These are phyloP conservation scores for Aethes cnicana DNA, from an alignment of 2,888 invertebrate species.

Conservation along the genomic window DNA sequence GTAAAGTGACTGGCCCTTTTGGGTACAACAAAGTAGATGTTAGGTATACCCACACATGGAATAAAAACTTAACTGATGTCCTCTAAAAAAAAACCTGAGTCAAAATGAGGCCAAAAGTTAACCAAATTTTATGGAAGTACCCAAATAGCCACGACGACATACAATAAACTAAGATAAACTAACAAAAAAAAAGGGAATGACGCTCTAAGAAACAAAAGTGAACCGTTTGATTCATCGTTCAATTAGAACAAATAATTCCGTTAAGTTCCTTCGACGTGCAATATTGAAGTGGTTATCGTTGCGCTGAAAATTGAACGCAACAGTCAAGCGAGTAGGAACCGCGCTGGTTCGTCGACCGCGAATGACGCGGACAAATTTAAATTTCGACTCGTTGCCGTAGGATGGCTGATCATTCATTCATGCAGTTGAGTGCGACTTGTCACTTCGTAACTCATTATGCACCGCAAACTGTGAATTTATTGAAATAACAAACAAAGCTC, in stretches of 20 bases:
- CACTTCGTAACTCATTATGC: constrained; percentile 24
- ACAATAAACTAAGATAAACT: neutral
- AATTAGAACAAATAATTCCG: constrained; percentile 26
- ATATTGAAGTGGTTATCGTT: constrained; percentile 17
- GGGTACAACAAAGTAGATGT: too few relatives aligned
- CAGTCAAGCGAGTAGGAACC: constrained; percentile 4
- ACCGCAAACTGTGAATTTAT: constrained; percentile 14
- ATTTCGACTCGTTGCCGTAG: constrained; percentile 18
- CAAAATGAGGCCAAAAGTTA: too few relatives aligned
- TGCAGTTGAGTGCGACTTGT: constrained; percentile 24
- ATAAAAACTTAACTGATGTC: too few relatives aligned
- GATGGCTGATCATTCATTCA: constrained; percentile 27
- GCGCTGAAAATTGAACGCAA: constrained; percentile 23
- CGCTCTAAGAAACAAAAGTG: constrained; percentile 10
- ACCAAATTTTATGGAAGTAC: too few relatives aligned
- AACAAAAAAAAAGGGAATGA: constrained; percentile 5
- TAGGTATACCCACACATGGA: too few relatives aligned
- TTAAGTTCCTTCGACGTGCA: constrained; percentile 17
- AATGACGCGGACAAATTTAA: constrained; percentile 30
- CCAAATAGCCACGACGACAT: neutral
- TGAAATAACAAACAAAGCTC: constrained; percentile 1
- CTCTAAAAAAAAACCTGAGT: too few relatives aligned
- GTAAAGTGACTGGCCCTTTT: too few relatives aligned
- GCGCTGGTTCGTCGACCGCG: constrained; percentile 23
- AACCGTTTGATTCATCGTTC: constrained; percentile 24